A percentile compares a stretch with the other conserved stretches of the same genome.
Evolutionary conservation across 2,113 vertebrate genomes (phyloP).

Genomic region (Halichoerus grypus): DNA sequence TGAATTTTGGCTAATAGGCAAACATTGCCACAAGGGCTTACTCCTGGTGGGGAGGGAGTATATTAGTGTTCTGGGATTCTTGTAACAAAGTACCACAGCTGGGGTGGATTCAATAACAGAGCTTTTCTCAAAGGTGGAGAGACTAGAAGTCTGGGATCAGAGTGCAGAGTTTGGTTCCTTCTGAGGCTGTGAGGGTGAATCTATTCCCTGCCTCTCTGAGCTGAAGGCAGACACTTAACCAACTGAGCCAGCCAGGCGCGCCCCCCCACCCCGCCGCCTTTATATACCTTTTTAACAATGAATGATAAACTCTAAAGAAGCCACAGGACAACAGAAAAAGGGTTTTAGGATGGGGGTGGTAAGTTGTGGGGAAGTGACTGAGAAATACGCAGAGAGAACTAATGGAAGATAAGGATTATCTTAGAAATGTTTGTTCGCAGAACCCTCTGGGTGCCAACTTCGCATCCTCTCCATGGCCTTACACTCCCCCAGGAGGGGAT

Average conservation of each 20-base stretch:
- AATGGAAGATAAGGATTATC: neutral
- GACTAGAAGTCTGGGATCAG: neutral
- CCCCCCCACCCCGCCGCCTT: too few relatives aligned
- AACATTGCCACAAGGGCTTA: neutral
- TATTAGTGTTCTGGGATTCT: neutral
- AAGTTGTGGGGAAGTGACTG: neutral
- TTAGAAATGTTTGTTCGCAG: neutral
- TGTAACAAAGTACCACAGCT: neutral
- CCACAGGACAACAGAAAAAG: neutral
- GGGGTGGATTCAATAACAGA: neutral
- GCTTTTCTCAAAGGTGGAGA: neutral
- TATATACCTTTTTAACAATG: neutral
- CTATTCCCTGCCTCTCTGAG: neutral
- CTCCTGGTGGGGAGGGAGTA: neutral
- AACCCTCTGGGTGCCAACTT: neutral
- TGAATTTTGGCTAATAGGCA: neutral
- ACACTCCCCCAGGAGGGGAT: neutral
- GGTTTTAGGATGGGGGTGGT: neutral
- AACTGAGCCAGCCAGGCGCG: neutral
- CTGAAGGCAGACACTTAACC: neutral
- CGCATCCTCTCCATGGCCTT: neutral
- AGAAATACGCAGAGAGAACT: neutral
- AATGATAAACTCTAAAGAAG: neutral
- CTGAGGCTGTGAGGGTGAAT: neutral
- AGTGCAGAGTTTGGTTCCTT: neutral